Evolutionary conservation across 2,888 invertebrate genomes (phyloP).

Genomic region (Lithophane socia): DNA sequence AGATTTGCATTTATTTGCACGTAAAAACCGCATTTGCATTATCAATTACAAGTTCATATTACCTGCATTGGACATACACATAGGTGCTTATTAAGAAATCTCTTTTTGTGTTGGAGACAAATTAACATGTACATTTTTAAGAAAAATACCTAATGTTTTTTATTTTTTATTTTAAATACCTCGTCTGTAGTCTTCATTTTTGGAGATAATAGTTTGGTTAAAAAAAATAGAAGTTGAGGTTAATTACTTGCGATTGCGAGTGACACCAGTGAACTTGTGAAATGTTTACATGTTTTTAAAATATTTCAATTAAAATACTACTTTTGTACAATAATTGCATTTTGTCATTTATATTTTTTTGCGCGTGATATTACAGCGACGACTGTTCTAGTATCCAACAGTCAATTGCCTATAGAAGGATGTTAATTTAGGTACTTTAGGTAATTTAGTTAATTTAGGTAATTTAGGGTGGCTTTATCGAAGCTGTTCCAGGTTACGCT

Average conservation of each 20-base stretch:
- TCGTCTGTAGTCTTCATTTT: too few relatives aligned
- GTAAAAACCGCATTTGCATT: not conserved
- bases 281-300: too few relatives aligned
- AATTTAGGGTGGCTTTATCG: too few relatives aligned
- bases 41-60: not conserved
- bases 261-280: too few relatives aligned
- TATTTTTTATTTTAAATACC: too few relatives aligned
- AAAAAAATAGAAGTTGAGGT: too few relatives aligned
- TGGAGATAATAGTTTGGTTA: not conserved
- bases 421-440: too few relatives aligned
- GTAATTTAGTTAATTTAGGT: too few relatives aligned
- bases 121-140: not conserved
- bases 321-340: not conserved
- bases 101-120: not conserved
- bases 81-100: not conserved
- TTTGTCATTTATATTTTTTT: not conserved
- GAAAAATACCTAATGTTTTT: not conserved
- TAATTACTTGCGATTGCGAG: too few relatives aligned
- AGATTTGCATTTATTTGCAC: not conserved
- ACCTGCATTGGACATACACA: not conserved
- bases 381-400: not conserved
- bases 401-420: not conserved
- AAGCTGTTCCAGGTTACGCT: not conserved
- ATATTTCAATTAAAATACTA: too few relatives aligned
- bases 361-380: not conserved